These are phyloP conservation scores for Philopedon plagiatum DNA, from an alignment of 2,888 invertebrate species.

Conservation along the genomic window DNA sequence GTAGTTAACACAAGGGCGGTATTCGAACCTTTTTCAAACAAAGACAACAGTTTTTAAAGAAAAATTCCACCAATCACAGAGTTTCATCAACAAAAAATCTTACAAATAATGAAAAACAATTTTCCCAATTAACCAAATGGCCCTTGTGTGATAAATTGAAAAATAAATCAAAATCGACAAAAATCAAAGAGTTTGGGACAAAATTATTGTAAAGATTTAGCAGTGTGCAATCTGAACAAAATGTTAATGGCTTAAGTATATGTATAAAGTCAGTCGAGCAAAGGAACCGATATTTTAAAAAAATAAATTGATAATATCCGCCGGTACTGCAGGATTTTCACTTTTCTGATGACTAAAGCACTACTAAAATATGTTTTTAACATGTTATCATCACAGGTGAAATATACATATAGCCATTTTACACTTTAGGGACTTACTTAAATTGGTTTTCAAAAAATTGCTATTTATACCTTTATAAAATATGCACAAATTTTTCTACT, in stretches of 20 bases:
- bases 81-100: too few relatives aligned
- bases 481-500: slow-evolving; percentile 17
- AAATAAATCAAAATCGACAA: neutral
- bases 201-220: slow-evolving; percentile 5
- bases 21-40: neutral
- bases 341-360: slow-evolving; percentile 16
- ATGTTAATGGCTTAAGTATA: neutral
- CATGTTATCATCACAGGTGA: slow-evolving; percentile 43
- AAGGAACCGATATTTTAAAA: neutral
- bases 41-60: neutral
- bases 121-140: too few relatives aligned
- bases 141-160: too few relatives aligned
- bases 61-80: too few relatives aligned
- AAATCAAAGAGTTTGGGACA: neutral
- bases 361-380: slow-evolving; percentile 36
- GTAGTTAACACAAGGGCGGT: neutral
- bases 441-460: slow-evolving; percentile 11
- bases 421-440: slow-evolving; percentile 36
- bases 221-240: slow-evolving; percentile 22
- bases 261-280: neutral
- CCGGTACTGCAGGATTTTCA: neutral
- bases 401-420: slow-evolving; percentile 22
- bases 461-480: slow-evolving; percentile 23
- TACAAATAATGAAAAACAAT: too few relatives aligned
- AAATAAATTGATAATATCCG: neutral